Conservation (phyloP, 2,888 invertebrate genomes). For the Cerceris rybyensis region DNA sequence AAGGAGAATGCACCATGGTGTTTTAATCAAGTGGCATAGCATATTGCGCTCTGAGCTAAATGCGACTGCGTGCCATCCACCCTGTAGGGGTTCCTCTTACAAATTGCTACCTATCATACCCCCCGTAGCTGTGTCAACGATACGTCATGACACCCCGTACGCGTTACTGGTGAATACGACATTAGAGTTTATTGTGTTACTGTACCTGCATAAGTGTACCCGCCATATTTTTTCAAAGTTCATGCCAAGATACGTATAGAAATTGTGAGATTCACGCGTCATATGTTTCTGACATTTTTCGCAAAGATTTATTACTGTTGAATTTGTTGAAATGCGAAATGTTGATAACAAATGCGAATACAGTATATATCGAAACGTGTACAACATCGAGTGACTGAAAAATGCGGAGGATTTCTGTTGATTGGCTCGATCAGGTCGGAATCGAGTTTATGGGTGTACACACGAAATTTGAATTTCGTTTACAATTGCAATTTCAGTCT, state of each 20-base stretch:
- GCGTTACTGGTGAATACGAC: conserved; percentile 55
- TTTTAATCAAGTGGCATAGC: conserved; percentile 79
- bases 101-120: conserved; percentile 77
- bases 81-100: conserved; percentile 77
- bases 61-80: conserved; percentile 65
- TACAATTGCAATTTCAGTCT: conserved; percentile 6
- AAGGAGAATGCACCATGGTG: conserved; percentile 68
- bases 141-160: conserved; percentile 71
- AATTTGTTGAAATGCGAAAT: background rate
- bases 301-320: background rate
- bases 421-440: conserved; percentile 9
- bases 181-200: conserved; percentile 53
- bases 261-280: no score
- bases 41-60: conserved; percentile 78
- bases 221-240: background rate
- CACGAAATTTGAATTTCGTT: conserved; percentile 18
- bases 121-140: conserved; percentile 75
- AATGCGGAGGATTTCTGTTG: conserved; percentile 3
- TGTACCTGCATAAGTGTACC: conserved; percentile 28
- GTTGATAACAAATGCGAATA: background rate
- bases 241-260: background rate
- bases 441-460: background rate
- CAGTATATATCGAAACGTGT: background rate
- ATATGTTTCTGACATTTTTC: background rate
- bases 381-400: background rate